phyloP scores from a whole-genome alignment of 2,888 invertebrate genomes.

The Lasioglossum zephyrum region DNA sequence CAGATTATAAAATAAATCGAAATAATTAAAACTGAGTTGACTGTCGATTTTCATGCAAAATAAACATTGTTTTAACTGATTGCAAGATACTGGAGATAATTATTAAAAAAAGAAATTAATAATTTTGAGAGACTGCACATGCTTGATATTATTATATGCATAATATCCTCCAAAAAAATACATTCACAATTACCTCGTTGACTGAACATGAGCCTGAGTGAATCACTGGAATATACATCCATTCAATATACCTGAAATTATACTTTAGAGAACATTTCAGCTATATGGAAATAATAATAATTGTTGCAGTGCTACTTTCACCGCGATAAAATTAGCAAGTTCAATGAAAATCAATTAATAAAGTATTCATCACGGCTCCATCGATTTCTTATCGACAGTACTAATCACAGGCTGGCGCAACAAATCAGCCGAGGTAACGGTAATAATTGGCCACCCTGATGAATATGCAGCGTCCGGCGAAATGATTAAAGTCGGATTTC shows the following conservation, averaged over 20 bases:
- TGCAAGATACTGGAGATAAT: too few relatives aligned
- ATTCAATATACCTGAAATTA: neutral
- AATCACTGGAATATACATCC: neutral
- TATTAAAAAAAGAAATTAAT: too few relatives aligned
- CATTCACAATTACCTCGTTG: too few relatives aligned
- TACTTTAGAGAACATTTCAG: neutral
- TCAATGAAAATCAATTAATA: conserved; percentile 9
- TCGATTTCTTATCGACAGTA: neutral
- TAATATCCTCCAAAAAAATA: too few relatives aligned
- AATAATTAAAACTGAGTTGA: too few relatives aligned
- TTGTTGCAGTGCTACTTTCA: neutral
- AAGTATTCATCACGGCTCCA: neutral
- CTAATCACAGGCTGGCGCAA: conserved; percentile 9
- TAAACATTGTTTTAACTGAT: too few relatives aligned
- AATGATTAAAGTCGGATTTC: neutral
- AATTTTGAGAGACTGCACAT: too few relatives aligned
- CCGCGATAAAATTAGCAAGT: neutral
- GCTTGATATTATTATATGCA: too few relatives aligned
- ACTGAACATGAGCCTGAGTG: too few relatives aligned
- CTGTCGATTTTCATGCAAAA: too few relatives aligned
- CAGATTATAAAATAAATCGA: too few relatives aligned
- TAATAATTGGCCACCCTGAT: conserved; percentile 14
- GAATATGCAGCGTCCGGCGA: neutral
- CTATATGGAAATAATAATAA: neutral
- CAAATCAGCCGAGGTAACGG: conserved; percentile 26